A percentile compares a stretch with the other conserved stretches of the same genome.
Conservation (phyloP, 2,113 vertebrate genomes). For the Gyps fulvus region DNA sequence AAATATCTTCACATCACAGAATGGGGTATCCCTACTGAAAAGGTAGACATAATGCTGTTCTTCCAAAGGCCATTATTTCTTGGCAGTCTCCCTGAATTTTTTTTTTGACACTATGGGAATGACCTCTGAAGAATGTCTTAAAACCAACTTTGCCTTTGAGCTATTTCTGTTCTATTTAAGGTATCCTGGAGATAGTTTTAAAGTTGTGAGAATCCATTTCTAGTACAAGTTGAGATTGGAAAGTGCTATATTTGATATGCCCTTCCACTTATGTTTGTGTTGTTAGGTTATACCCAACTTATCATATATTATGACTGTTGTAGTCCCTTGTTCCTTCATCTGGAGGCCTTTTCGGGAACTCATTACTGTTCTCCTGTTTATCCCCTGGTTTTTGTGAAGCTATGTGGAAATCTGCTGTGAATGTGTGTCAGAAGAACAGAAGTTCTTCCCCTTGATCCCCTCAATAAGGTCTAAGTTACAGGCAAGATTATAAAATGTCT, state of each 20-base stretch:
- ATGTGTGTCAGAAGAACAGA: background rate
- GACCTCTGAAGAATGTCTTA: conserved; percentile 3
- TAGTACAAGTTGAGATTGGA: background rate
- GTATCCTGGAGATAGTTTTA: background rate
- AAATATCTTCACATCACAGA: background rate
- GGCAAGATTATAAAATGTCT: background rate
- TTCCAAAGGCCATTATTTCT: background rate
- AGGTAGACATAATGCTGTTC: background rate
- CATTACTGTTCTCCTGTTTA: background rate
- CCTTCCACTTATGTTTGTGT: background rate
- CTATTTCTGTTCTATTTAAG: background rate
- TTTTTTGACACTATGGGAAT: background rate
- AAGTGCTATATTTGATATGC: background rate
- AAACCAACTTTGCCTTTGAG: background rate
- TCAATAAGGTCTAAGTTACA: background rate
- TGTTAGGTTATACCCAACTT: background rate
- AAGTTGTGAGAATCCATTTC: background rate
- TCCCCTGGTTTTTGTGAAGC: background rate
- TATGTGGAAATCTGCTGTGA: background rate
- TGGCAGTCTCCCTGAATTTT: background rate
- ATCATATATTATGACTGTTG: background rate
- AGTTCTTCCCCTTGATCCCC: background rate
- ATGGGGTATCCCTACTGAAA: background rate
- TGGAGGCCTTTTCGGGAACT: background rate
- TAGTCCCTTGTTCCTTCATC: background rate